Evolutionary conservation across 2,797 vertebrate genomes (phyloP).

Genomic region (Otolemur crassicaudatus): DNA sequence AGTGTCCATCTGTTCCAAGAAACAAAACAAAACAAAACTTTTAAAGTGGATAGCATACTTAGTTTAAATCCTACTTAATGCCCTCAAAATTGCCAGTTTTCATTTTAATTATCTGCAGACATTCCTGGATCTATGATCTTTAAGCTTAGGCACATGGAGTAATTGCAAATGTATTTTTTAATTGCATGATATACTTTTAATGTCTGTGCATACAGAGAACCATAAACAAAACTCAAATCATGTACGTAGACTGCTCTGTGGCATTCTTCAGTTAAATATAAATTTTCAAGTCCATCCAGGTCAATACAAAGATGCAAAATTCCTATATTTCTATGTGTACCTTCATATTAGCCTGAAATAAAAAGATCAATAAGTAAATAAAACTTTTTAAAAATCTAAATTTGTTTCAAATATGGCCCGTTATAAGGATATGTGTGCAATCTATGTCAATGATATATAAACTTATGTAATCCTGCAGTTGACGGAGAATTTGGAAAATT

Average conservation of each 20-base stretch:
- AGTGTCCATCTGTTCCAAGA: background rate
- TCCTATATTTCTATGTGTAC: too few relatives aligned
- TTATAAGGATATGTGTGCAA: background rate
- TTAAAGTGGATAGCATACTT: background rate
- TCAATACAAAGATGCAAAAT: too few relatives aligned
- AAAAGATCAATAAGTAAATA: too few relatives aligned
- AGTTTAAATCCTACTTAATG: background rate
- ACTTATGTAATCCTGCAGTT: background rate
- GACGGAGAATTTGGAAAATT: background rate
- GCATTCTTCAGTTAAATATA: background rate
- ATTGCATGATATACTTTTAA: background rate
- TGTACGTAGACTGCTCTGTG: background rate
- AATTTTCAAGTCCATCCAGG: too few relatives aligned
- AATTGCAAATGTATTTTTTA: constrained; percentile 6
- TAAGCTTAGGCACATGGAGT: constrained; percentile 22
- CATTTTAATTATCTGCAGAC: constrained; percentile 58
- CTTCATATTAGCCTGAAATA: too few relatives aligned
- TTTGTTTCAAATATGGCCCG: background rate
- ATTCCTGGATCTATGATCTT: background rate
- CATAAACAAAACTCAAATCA: background rate
- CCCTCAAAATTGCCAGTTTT: background rate
- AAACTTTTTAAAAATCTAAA: background rate
- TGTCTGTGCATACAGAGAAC: background rate
- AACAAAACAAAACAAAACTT: background rate
- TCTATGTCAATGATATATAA: background rate